These are phyloP conservation scores for Mesembrinibis cayennensis DNA, from an alignment of 2,113 vertebrate species.

Conservation along the genomic window DNA sequence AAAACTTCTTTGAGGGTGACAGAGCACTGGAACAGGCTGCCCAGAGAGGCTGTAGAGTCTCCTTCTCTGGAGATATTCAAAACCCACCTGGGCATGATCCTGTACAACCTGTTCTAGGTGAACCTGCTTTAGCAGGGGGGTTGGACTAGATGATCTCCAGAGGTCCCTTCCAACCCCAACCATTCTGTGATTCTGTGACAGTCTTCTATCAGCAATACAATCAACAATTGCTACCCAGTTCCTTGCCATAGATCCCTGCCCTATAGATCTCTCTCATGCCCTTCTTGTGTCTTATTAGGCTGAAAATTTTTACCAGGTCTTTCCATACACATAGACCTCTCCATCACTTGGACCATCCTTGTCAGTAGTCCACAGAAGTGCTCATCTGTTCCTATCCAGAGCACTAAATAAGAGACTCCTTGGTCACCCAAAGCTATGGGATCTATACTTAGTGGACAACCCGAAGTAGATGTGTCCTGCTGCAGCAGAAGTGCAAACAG, in stretches of 20 bases:
- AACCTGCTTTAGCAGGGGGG: too few relatives aligned
- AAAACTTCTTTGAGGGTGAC: too few relatives aligned
- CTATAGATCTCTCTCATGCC: background rate
- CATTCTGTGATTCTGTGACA: too few relatives aligned
- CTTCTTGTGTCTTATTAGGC: fast-evolving
- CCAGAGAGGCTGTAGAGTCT: too few relatives aligned
- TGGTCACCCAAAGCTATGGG: fast-evolving
- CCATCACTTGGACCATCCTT: background rate
- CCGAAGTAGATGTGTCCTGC: background rate
- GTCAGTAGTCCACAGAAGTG: fast-evolving
- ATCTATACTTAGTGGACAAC: fast-evolving
- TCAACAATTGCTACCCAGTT: fast-evolving
- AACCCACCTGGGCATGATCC: too few relatives aligned
- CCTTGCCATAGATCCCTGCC: background rate
- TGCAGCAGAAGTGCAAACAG: background rate
- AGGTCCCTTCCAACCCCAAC: too few relatives aligned
- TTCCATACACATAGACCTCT: background rate
- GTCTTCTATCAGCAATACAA: too few relatives aligned
- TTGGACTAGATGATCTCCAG: too few relatives aligned
- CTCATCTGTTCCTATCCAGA: background rate
- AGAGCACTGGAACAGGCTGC: too few relatives aligned
- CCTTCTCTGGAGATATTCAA: too few relatives aligned
- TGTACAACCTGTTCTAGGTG: too few relatives aligned
- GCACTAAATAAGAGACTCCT: too few relatives aligned
- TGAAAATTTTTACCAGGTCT: background rate